Base-by-base conservation (phyloP, 1,140 invertebrate genomes). In the Hypothenemus hampei region DNA sequence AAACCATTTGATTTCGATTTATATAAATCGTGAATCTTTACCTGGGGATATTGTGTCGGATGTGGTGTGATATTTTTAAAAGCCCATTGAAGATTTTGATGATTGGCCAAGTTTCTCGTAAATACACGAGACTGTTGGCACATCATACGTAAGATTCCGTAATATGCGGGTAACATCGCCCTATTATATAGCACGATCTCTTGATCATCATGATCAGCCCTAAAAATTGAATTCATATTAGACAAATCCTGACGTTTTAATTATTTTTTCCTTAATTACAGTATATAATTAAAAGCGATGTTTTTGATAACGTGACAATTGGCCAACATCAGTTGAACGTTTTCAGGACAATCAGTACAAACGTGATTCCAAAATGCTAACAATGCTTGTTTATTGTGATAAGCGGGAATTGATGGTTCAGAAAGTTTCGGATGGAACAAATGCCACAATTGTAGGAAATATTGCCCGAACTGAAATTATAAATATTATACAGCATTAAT, bases 81-180 rank as follows among this genome's bases (percentile, higher is more conserved):
- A 39, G 93, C 93, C 93, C 93, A 97, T 67, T 92, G 89, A 31
- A 96, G 83, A 75, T 97, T 96, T 74, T 95, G 92, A 78, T 97
- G 93, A 57, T 83, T 83, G 1, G 91, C 89, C 19, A 96, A 74
- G 66, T 90, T 83, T 48, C 90, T 78, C 18, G 91, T 91, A 70
- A 96, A 93, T 3, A 81, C 73, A 5, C 84, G 78, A 1, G 91
- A 94, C 65, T 90, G 85, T 62, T 90, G 85, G 70, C 92, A 96
- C 69, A 90, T 94, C 67, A 94, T 78, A 54, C 91, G 76, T 58
- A 96, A 76, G 51, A 97, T 75, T 22, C 91, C 91, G 70, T 96
- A 96, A 72, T 95, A 96, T n/a, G 91, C 88, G 4, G 93, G 92
- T 61, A 97, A 74, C 90, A 95, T 96, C 6, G 85, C 83, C 47